Evolutionary conservation across 2,888 invertebrate species (phyloP).

Genomic region (Penaeus monodon): DNA sequence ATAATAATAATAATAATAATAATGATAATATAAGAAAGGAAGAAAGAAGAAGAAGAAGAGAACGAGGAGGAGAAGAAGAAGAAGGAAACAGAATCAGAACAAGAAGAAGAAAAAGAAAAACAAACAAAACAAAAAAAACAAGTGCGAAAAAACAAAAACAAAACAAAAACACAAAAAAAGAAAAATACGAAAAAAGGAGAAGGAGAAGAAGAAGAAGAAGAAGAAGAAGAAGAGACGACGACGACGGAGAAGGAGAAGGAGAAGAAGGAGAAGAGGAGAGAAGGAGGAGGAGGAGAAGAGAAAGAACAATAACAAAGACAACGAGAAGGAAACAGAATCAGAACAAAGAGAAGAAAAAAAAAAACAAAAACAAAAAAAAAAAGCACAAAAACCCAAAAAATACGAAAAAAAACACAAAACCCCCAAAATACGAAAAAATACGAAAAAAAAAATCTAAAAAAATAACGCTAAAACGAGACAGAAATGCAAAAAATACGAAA

Average conservation of each 20-base stretch:
- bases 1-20: too few species aligned
- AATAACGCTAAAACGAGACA: too few species aligned
- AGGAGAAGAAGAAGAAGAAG: neutral
- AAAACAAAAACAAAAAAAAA: neutral
- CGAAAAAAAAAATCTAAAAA: too few species aligned
- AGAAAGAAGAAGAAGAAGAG: constrained; percentile 14
- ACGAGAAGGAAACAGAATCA: neutral
- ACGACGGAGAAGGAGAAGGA: too few species aligned
- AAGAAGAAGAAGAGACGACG: neutral
- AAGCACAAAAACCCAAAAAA: too few species aligned
- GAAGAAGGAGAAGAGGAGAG: neutral
- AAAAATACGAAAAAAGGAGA: neutral
- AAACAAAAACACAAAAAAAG: neutral
- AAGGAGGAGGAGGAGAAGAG: neutral
- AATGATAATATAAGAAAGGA: too few species aligned
- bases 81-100: too few species aligned
- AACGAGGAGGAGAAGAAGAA: neutral
- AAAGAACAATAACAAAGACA: neutral
- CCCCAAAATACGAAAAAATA: too few species aligned
- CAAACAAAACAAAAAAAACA: neutral
- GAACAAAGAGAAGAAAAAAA: neutral
- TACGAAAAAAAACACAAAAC: too few species aligned
- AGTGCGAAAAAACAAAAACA: neutral
- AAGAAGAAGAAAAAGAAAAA: too few species aligned
- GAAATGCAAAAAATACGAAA: too few species aligned